These are phyloP conservation scores for Holacanthus passer DNA, from an alignment of 2,113 vertebrate genomes.

Conservation along the genomic window DNA sequence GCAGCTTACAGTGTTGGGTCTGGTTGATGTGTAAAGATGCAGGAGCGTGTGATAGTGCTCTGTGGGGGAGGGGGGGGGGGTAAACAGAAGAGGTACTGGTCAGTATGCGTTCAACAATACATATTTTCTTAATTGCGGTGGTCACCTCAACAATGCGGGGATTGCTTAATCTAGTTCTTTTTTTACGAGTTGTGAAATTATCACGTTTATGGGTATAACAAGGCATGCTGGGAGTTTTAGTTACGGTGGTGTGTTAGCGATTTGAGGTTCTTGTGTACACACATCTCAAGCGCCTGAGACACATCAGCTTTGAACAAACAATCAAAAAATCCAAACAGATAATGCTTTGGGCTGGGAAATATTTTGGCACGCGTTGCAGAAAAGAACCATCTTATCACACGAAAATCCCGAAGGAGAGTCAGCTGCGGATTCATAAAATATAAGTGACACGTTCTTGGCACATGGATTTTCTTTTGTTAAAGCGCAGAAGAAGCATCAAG, in stretches of 20 bases:
- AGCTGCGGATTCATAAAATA: constrained; percentile 65
- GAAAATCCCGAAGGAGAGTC: constrained; percentile 42
- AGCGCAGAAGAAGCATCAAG: constrained; percentile 20
- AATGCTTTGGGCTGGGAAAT: constrained; percentile 26
- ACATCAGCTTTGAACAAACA: constrained; percentile 29
- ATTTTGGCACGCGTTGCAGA: constrained; percentile 24
- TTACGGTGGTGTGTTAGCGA: constrained; percentile 8
- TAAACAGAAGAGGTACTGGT: constrained; percentile 14
- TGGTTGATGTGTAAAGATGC: constrained; percentile 90
- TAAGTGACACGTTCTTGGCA: constrained; percentile 64
- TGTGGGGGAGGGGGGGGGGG: constrained; percentile 55
- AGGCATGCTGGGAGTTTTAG: not conserved
- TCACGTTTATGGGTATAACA: not conserved
- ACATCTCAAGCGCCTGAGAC: constrained; percentile 22
- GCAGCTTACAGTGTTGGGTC: constrained; percentile 96
- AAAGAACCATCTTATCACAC: constrained; percentile 56
- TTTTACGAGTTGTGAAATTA: constrained; percentile 31
- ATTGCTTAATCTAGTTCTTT: not conserved
- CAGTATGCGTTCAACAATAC: not conserved
- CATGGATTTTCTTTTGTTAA: constrained; percentile 46
- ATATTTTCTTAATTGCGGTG: not conserved
- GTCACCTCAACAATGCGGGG: not conserved
- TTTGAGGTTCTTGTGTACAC: constrained; percentile 16
- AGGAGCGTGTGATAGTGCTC: constrained; percentile 91
- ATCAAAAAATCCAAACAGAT: constrained; percentile 47